Conservation (phyloP, 23 tunicate genomes). For the Ciona savignyi region DNA sequence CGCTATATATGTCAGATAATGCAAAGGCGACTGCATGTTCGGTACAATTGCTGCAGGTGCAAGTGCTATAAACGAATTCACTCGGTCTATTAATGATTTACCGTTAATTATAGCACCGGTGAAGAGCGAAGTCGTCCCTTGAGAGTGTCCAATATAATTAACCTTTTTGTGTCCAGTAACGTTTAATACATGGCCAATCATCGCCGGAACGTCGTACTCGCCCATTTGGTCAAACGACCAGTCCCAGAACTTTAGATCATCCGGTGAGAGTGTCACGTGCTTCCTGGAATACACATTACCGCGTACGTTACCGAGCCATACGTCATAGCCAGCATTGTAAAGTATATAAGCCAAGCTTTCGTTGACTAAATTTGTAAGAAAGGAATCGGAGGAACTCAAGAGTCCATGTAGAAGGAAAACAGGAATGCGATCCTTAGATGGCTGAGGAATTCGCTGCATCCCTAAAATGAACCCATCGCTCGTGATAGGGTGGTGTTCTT, state of each 20-base stretch:
- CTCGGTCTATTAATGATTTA: slow-evolving; percentile 15
- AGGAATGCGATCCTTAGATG: slow-evolving; percentile 23
- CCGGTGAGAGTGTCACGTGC: slow-evolving; percentile 32
- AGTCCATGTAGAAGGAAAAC: slow-evolving; percentile 76
- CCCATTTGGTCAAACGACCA: slow-evolving; percentile 97
- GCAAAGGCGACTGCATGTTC: slow-evolving; percentile 43
- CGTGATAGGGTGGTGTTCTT: slow-evolving; percentile 63
- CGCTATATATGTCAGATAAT: slow-evolving; percentile 21
- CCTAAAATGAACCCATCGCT: slow-evolving; percentile 73
- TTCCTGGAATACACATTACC: slow-evolving; percentile 73
- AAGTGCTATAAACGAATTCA: slow-evolving; percentile 58
- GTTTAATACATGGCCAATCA: slow-evolving; percentile 54
- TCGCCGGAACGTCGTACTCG: slow-evolving; percentile 84
- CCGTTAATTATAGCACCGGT: slow-evolving; percentile 42
- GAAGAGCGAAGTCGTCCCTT: slow-evolving; percentile 50
- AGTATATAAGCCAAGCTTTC: slow-evolving; percentile 83
- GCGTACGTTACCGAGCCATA: slow-evolving; percentile 92
- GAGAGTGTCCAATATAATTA: slow-evolving; percentile 79
- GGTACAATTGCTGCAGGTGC: slow-evolving; percentile 71
- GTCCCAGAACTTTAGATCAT: slow-evolving; percentile 62
- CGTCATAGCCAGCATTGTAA: slow-evolving; percentile 74
- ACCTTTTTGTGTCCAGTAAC: slow-evolving; percentile 38
- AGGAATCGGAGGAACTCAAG: slow-evolving; percentile 77
- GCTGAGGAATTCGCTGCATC: slow-evolving; percentile 53
- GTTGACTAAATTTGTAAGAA: slow-evolving; percentile 56